Evolutionary conservation across 2,888 invertebrate genomes (phyloP).

Genomic region (Papilio elwesi): DNA sequence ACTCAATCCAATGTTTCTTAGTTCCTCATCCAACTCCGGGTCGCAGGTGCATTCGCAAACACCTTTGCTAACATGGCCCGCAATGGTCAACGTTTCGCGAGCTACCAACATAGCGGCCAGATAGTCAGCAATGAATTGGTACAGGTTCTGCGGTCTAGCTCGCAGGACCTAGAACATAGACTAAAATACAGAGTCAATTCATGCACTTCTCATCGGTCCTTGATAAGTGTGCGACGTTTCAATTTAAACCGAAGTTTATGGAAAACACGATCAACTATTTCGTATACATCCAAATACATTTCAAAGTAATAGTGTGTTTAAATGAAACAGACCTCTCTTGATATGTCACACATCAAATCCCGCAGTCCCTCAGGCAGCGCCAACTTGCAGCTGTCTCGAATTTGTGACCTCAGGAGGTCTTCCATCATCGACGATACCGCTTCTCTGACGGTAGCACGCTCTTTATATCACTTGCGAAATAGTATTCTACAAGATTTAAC

Average conservation of each 20-base stretch:
- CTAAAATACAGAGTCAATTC: neutral
- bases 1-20: slow-evolving; percentile 56
- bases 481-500: too few species aligned
- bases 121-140: slow-evolving; percentile 88
- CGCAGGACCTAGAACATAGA: slow-evolving; percentile 83
- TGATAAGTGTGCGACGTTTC: too few species aligned
- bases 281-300: too few species aligned
- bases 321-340: slow-evolving; percentile 84
- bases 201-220: too few species aligned
- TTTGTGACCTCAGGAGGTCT: slow-evolving; percentile 59
- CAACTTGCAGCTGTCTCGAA: slow-evolving; percentile 57
- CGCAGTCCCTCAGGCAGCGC: slow-evolving; percentile 86
- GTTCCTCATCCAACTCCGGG: slow-evolving; percentile 57
- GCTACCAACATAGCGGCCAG: slow-evolving; percentile 86
- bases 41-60: slow-evolving; percentile 54
- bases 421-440: slow-evolving; percentile 49
- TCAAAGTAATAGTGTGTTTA: neutral
- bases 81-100: slow-evolving; percentile 81
- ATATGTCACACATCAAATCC: slow-evolving; percentile 89
- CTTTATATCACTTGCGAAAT: too few species aligned
- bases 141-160: slow-evolving; percentile 86
- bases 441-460: too few species aligned
- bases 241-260: too few species aligned
- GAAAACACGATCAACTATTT: too few species aligned
- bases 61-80: slow-evolving; percentile 56